A percentile compares a stretch with the other conserved stretches of the same genome.
Evolutionary conservation across 2,113 vertebrate species (phyloP).

Genomic region (Puffinus mauretanicus): DNA sequence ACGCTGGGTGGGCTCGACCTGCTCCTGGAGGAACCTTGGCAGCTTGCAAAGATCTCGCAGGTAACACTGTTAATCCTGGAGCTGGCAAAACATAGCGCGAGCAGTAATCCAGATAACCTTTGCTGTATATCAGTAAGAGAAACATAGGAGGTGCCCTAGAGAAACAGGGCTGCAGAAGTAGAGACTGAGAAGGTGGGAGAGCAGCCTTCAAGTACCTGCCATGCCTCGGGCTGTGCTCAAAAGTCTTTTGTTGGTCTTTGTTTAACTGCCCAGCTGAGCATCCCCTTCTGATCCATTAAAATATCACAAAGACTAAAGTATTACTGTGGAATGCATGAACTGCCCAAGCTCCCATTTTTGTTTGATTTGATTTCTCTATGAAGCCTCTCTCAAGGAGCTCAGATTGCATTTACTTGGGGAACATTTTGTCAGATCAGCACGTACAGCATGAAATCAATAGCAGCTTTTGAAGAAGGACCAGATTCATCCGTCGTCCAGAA

Average conservation of each 20-base stretch:
- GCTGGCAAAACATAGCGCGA: not conserved
- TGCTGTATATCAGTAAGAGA: not conserved
- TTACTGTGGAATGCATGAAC: constrained; percentile 52
- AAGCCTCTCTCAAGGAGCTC: constrained; percentile 31
- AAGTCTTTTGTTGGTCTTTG: constrained; percentile 22
- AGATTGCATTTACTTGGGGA: constrained; percentile 29
- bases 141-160: not conserved
- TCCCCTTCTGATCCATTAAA: constrained; percentile 25
- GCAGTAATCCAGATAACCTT: not conserved
- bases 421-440: constrained; percentile 48
- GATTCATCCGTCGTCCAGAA: not conserved
- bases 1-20: not conserved
- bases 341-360: constrained; percentile 4
- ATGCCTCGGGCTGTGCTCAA: not conserved
- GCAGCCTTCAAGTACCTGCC: not conserved
- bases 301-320: constrained; percentile 45
- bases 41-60: not conserved
- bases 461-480: constrained; percentile 18
- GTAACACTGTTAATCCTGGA: not conserved
- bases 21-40: not conserved
- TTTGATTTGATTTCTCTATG: constrained; percentile 42
- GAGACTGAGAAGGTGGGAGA: not conserved
- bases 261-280: constrained; percentile 27
- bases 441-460: constrained; percentile 36
- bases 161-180: not conserved